Evolutionary conservation across 2,888 invertebrate genomes (phyloP).

Genomic region (Apamea crenata): DNA sequence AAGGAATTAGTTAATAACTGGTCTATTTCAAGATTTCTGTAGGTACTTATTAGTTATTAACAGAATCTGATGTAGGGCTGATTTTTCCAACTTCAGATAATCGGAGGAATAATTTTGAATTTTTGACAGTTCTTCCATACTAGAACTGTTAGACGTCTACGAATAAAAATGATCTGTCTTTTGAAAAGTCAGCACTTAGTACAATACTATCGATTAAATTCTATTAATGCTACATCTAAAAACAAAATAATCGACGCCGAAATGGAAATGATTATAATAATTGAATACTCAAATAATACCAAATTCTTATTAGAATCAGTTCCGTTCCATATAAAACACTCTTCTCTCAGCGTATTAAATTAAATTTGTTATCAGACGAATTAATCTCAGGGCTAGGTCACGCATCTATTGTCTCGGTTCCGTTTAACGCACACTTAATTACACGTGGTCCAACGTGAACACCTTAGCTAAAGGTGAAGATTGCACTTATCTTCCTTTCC

Average conservation of each 20-base stretch:
- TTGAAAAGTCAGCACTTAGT: too few relatives aligned
- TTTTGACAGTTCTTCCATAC: too few relatives aligned
- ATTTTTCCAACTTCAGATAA: too few relatives aligned
- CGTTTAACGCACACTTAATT: conserved; percentile 82
- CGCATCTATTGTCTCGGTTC: conserved; percentile 82
- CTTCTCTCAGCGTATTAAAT: conserved; percentile 67
- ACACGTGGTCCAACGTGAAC: conserved; percentile 77
- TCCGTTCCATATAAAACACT: conserved; percentile 58
- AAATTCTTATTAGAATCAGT: conserved; percentile 50
- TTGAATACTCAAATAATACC: not conserved
- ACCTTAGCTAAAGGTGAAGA: conserved; percentile 81
- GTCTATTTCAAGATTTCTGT: conserved; percentile 25
- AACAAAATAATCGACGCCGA: not conserved
- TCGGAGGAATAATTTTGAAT: too few relatives aligned
- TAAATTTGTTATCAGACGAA: conserved; percentile 68
- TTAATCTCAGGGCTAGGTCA: conserved; percentile 74
- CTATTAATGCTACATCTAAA: not conserved
- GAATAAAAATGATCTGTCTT: too few relatives aligned
- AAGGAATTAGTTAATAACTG: conserved; percentile 40
- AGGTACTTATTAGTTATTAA: conserved; percentile 3
- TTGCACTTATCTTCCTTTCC: conserved; percentile 74
- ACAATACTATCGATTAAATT: too few relatives aligned
- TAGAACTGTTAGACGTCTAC: too few relatives aligned
- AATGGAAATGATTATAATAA: conserved; percentile 16
- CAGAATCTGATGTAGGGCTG: not conserved